Evolutionary conservation across 2,888 invertebrate species (phyloP).

Genomic region (Himalopsyche tibetana): DNA sequence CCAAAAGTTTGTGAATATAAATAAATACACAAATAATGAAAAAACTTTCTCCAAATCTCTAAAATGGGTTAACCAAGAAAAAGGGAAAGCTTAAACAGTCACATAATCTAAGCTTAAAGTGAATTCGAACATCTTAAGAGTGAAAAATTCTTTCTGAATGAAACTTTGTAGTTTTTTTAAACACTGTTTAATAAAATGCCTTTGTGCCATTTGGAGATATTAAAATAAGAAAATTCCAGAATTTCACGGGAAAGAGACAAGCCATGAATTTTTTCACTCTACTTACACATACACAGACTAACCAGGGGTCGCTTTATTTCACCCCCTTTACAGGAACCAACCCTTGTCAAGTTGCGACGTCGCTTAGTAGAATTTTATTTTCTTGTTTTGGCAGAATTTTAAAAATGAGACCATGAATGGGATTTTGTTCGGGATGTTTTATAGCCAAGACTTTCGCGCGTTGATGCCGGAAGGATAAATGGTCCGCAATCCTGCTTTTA

Average conservation of each 20-base stretch:
- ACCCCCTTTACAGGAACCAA: conserved; percentile 59
- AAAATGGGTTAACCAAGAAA: not conserved
- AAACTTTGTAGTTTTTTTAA: conserved; percentile 15
- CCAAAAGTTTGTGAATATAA: too few species aligned
- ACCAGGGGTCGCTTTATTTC: conserved; percentile 58
- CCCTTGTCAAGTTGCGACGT: conserved; percentile 64
- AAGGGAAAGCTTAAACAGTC: not conserved
- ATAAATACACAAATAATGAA: too few species aligned
- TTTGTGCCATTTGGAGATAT: conserved; percentile 51
- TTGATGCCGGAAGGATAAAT: conserved; percentile 47
- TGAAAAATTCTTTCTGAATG: not conserved
- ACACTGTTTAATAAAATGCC: conserved; percentile 41
- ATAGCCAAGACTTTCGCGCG: conserved; percentile 50
- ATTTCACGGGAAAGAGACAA: conserved; percentile 53
- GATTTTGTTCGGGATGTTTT: conserved; percentile 62
- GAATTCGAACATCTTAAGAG: not conserved
- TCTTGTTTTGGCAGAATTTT: conserved; percentile 64
- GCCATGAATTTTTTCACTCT: conserved; percentile 59
- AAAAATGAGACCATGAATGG: conserved; percentile 62
- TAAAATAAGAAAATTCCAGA: conserved; percentile 53
- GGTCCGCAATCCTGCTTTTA: conserved; percentile 19
- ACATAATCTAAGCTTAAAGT: not conserved
- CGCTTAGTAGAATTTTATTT: conserved; percentile 64
- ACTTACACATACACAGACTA: conserved; percentile 49
- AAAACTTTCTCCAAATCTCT: too few species aligned